These are phyloP conservation scores for Perca schrenkii DNA, from an alignment of 2,113 vertebrate genomes.

Conservation along the genomic window DNA sequence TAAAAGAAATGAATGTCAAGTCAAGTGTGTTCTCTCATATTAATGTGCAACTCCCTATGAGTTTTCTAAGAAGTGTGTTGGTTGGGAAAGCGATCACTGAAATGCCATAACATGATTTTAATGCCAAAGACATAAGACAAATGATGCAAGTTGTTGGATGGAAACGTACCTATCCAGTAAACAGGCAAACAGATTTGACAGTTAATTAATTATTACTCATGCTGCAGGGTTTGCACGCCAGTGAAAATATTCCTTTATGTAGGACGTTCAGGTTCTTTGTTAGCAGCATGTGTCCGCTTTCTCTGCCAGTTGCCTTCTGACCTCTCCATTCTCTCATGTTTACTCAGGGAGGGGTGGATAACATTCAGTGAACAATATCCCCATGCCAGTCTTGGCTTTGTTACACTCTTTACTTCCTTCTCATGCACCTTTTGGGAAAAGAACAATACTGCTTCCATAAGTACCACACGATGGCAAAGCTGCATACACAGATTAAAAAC, in stretches of 20 bases:
- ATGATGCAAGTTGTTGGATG: neutral
- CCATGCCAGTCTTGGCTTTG: conserved; percentile 63
- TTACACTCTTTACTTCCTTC: conserved; percentile 73
- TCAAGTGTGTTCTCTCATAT: neutral
- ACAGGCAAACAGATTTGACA: neutral
- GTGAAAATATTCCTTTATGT: neutral
- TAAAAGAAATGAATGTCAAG: neutral
- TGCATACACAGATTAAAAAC: conserved; percentile 85
- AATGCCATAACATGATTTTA: neutral
- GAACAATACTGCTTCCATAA: conserved; percentile 88
- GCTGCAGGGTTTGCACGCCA: conserved; percentile 31
- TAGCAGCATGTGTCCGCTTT: conserved; percentile 45
- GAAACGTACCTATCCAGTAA: neutral
- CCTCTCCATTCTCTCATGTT: conserved; percentile 67
- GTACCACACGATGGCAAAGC: conserved; percentile 79
- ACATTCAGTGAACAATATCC: conserved; percentile 67
- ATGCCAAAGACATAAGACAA: neutral
- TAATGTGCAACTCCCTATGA: neutral
- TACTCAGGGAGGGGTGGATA: conserved; percentile 73
- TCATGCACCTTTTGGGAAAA: conserved; percentile 71
- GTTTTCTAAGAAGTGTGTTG: neutral
- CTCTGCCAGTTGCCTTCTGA: conserved; percentile 71
- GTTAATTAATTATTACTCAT: conserved; percentile 14
- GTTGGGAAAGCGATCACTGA: neutral
- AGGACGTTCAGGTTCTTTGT: conserved; percentile 54